Percentiles rank a stretch among this genome's conserved stretches.
Evolutionary conservation across 1,140 invertebrate species (phyloP).

Genomic region (Drosophila yakuba): DNA sequence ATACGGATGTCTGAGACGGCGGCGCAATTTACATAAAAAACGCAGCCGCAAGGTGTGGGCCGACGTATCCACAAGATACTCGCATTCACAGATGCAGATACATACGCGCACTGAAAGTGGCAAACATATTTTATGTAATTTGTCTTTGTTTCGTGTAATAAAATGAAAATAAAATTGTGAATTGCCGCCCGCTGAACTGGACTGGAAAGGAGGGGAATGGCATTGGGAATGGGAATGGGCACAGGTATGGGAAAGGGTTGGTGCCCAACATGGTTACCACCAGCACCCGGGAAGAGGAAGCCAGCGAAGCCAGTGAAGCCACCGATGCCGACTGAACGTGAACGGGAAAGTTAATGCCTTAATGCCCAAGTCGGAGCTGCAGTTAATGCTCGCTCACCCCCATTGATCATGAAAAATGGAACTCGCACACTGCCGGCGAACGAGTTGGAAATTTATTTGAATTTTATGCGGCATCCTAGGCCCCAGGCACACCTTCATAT

Average conservation of each 20-base stretch:
- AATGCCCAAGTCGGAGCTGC: conserved; percentile 6
- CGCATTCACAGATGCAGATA: conserved; percentile 33
- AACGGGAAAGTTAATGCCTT: conserved; percentile 42
- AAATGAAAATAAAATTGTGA: conserved; percentile 81
- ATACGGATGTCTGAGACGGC: conserved; percentile 50
- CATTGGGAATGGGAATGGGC: not conserved
- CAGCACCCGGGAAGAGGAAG: conserved; percentile 49
- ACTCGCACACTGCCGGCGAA: conserved; percentile 54
- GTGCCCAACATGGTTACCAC: conserved; percentile 4
- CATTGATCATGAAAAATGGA: conserved; percentile 73
- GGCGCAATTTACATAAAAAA: conserved; percentile 80
- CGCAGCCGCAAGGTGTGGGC: conserved; percentile 74
- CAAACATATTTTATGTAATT: conserved; percentile 82
- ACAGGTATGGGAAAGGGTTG: conserved; percentile 11
- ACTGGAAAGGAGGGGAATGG: not conserved
- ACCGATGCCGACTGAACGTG: conserved; percentile 33
- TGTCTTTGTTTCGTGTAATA: conserved; percentile 84
- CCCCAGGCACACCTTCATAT: conserved; percentile 5
- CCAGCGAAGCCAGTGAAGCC: conserved; percentile 2
- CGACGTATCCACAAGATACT: conserved; percentile 47
- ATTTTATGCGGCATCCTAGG: conserved; percentile 73
- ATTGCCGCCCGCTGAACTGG: conserved; percentile 44
- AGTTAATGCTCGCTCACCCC: conserved; percentile 60
- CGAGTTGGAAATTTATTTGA: conserved; percentile 82
- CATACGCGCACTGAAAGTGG: conserved; percentile 22